Evolutionary conservation across 2,888 invertebrate species (phyloP), one percentile per base, ranked within the genome.

Genomic region (Stegana nigrithorax): DNA sequence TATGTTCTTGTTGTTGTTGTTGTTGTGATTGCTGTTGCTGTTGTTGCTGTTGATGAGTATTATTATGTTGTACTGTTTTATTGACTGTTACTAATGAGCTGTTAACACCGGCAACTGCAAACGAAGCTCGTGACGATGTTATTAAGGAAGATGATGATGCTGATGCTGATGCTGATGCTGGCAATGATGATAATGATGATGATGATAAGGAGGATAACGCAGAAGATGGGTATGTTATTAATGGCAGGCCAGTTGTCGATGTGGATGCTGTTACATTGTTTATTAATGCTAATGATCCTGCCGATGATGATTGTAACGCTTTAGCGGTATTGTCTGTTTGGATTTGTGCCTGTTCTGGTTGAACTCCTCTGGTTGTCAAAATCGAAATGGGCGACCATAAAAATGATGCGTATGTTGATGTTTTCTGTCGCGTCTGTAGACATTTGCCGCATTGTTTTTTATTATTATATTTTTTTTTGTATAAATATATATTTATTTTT

Each of bases 361-460:
- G 45, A 39, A 39, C n/a, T 56, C 39, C 39, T 10, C 21, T 23
- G 17, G 27, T 58, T 50, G 60, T 53, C 51, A 69, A 23, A 64
- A 69, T 44, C 59, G 67, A 65, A 57, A 68, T 63, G 66, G 78
- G 70, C 59, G 76, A 67, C 75, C 75, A 75, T 66, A 75, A 68
- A 64, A 72, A 75, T 64, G 80, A 76, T 53, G 74, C 72, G 62
- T 68, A 59, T 62, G 67, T 62, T 67, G 72, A 65, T 60, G 71
- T 66, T 73, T 78, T 36, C 26, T 32, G 19, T 23, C 25, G 53
- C 53, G 29, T 19, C 29, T 53, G 53, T 25, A 47, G 25, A 47
- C 21, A 47, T n/a, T n/a, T n/a, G n/a, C n/a, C n/a, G n/a, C n/a
- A n/a, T n/a, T n/a, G n/a, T n/a, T n/a, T n/a, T n/a, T n/a, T n/a